Evolutionary conservation across 2,888 invertebrate species (phyloP).

Genomic region (Drosophila pseudotakahashii): DNA sequence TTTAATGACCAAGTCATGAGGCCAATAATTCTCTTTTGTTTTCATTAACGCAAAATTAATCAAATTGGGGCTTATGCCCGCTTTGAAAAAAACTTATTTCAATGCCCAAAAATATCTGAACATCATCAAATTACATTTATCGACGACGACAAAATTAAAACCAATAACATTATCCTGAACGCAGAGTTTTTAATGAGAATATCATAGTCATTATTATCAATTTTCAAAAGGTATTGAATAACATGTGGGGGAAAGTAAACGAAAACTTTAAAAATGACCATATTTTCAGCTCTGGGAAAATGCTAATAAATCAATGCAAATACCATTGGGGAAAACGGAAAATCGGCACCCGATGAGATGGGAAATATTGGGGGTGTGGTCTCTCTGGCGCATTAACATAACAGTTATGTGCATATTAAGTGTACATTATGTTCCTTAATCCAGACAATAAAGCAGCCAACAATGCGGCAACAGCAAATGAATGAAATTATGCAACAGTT

Average conservation of each 20-base stretch:
- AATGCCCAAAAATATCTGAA: conserved; percentile 53
- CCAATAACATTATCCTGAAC: conserved; percentile 5
- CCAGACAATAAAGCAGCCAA: conserved; percentile 52
- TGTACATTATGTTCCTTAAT: conserved; percentile 53
- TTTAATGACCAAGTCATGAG: not conserved
- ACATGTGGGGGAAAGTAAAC: conserved; percentile 2
- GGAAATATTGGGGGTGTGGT: not conserved
- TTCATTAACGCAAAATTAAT: conserved; percentile 5
- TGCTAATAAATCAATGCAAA: conserved; percentile 61
- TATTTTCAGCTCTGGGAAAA: conserved; percentile 35
- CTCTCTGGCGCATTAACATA: conserved; percentile 49
- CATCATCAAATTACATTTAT: conserved; percentile 63
- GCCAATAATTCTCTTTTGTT: not conserved
- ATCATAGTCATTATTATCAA: conserved; percentile 35
- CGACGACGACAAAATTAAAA: conserved; percentile 13
- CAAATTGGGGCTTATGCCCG: conserved; percentile 61
- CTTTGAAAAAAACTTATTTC: conserved; percentile 64
- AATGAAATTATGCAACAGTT: conserved; percentile 43
- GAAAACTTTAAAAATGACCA: conserved; percentile 24
- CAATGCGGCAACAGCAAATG: conserved; percentile 45
- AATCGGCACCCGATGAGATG: conserved; percentile 23
- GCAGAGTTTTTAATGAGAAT: conserved; percentile 28
- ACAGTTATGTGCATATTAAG: conserved; percentile 54
- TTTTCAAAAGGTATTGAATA: conserved; percentile 25
- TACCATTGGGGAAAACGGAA: conserved; percentile 9